Base-by-base conservation (phyloP, 1,140 invertebrate genomes). In the Euura lappo region DNA sequence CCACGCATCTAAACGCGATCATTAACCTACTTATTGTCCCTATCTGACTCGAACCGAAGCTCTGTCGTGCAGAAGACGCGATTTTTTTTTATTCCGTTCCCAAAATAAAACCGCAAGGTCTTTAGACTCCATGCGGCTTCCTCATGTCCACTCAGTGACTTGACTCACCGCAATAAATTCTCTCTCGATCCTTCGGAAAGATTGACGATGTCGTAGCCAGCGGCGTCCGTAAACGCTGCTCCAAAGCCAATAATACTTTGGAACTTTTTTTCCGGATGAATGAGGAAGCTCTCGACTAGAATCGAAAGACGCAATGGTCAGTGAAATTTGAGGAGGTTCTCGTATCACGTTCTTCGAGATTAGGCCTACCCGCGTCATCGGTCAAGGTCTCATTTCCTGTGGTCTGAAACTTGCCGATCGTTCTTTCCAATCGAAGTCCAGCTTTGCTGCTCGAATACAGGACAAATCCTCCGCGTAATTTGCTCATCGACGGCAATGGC, bases 221-320 rank as follows among this genome's bases (percentile, higher is more conserved):
- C 91, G 1, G 95, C 88, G 82, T 96, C 95, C 0, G 95, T 96
- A 76, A 95, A 94, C 0, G 95, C 93, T 42, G 93, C 95, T 1
- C 95, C 95, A 84, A 95, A 96, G 0, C 95, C 95, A 73, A 91
- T 78, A 28, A 92, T 89, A 46, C 76, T 88, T 73, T 93, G 92
- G 74, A 87, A 89, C 2, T 67, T 85, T 28, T 76, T 81, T 2
- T 70, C 45, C n/a, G 28, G 10, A 13, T 65, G 13, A 65, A 68
- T 44, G 7, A 71, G 44, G 44, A 71, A 71, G 60, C 65, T 44
- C 6, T 64, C 51, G 44, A 11, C 70, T 71, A 10, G 10, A 10
- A 64, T 11, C 60, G 13, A 64, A 64, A 1, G 28, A 28, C 28
- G 28, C 28, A 28, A 28, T 28, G 28, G 28, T 28, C 28, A 28